phyloP scores from a whole-genome alignment of 2,113 vertebrate species.

The Oenanthe melanoleuca region DNA sequence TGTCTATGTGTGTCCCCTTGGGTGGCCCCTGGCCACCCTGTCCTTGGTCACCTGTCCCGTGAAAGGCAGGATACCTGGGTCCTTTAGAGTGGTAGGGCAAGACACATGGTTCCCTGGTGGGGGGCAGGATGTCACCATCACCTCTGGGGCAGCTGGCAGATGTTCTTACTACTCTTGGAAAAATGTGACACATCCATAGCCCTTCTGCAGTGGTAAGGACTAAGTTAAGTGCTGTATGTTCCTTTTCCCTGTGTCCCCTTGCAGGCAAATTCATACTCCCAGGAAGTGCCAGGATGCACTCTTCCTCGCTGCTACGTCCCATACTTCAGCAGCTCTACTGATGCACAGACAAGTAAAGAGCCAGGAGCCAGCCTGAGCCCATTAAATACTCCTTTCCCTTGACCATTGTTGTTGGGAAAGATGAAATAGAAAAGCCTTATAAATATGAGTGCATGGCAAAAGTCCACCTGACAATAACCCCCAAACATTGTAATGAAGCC shows the following conservation, averaged over 20 bases:
- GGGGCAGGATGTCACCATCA: neutral
- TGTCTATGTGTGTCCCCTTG: fast-evolving
- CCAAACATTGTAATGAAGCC: neutral
- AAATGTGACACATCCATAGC: fast-evolving
- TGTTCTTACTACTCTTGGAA: neutral
- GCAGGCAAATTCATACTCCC: neutral
- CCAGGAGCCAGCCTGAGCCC: neutral
- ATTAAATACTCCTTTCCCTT: neutral
- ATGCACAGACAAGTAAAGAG: neutral
- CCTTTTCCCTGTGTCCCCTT: neutral
- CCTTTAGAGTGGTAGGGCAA: neutral
- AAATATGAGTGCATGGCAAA: too few relatives aligned
- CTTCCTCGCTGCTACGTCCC: neutral
- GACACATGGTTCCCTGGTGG: fast-evolving
- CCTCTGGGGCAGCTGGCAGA: neutral
- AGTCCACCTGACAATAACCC: too few relatives aligned
- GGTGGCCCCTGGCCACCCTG: neutral
- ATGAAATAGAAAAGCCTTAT: too few relatives aligned
- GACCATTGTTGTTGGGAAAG: too few relatives aligned
- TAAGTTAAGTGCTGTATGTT: too few relatives aligned
- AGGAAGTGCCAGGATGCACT: neutral
- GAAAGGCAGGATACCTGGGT: neutral
- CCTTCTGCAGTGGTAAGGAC: neutral
- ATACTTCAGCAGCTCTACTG: neutral
- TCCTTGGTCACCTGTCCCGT: neutral